Base-by-base conservation (phyloP, 1,140 invertebrate species). In the Lepidurus apus region DNA sequence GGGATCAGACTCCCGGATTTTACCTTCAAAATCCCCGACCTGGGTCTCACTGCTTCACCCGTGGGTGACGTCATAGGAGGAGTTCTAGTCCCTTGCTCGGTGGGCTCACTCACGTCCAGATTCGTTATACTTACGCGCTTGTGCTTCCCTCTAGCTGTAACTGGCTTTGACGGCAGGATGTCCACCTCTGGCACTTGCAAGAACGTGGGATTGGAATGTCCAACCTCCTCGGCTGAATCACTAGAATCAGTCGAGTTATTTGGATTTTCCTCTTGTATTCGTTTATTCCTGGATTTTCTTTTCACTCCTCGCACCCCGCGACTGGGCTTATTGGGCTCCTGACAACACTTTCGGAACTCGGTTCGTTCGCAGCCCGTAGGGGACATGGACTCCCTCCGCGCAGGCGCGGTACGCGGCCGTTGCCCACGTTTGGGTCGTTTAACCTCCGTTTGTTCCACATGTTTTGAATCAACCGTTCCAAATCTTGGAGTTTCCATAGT, bases 1-100 rank as follows among this genome's bases (percentile, higher is more conserved):
- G 78, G 78, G 26, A 79, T 74, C 9, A 79, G 21, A 75, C 78
- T 79, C n/a, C 78, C 78, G 7, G 78, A 74, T 34, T 45, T 73
- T 45, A 74, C 43, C 53, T 74, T 65, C 24, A 43, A 7, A 42
- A 73, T 73, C 10, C 44, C 77, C 3, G 77, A 73, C 47, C 26
- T 74, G 65, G 65, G 74, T 73, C 74, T 73, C 21, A 73, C 77
- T 11, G 65, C 4, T 13, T 42, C 65, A 44, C 74, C 77, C 10
- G 45, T 43, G 8, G 77, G 65, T 65, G 65, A 43, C 77, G 65
- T 78, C 43, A 65, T 42, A 4, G 65, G 34, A 7, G 77, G 24
- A 9, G 53, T 3, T 75, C 42, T 21, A n/a, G 13, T 74, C 11
- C 43, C 44, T 10, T 24, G 10, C 65, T 43, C 73, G 43, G 7